phyloP scores from a whole-genome alignment of 1,140 invertebrate species.

The Triops longicaudatus region DNA sequence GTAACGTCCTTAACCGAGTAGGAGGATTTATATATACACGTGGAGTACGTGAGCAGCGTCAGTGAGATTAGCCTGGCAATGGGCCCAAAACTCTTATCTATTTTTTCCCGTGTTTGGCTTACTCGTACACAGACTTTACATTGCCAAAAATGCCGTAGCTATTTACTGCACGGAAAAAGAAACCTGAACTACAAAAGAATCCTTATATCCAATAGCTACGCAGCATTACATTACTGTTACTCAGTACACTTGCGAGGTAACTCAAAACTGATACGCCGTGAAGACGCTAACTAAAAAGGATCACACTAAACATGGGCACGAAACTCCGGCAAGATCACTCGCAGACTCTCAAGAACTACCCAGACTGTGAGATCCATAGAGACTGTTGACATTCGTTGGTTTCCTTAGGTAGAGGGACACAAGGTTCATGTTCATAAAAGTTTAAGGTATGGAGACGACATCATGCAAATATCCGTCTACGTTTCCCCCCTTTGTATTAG shows the following conservation, averaged over 20 bases:
- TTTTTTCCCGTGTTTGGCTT: background rate
- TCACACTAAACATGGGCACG: no score
- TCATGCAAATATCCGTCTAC: constrained; percentile 4
- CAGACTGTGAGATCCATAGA: no score
- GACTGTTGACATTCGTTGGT: no score
- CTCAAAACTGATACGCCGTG: no score
- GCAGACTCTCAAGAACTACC: no score
- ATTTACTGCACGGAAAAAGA: background rate
- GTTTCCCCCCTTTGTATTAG: background rate
- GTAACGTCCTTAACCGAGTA: background rate
- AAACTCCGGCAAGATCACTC: no score
- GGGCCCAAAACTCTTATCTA: constrained; percentile 5
- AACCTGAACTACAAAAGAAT: background rate
- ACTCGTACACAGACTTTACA: background rate
- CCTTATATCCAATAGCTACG: background rate
- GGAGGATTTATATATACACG: constrained; percentile 15
- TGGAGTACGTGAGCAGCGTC: constrained; percentile 13
- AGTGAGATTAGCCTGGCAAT: background rate
- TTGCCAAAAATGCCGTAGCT: background rate
- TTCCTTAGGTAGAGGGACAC: background rate
- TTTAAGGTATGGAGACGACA: background rate
- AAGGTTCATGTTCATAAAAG: background rate
- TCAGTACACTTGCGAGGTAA: no score
- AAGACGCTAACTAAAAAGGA: no score
- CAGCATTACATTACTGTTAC: background rate